Evolutionary conservation across 2,113 vertebrate genomes (phyloP).

Genomic region (Rhegmatorhina hoffmannsi): DNA sequence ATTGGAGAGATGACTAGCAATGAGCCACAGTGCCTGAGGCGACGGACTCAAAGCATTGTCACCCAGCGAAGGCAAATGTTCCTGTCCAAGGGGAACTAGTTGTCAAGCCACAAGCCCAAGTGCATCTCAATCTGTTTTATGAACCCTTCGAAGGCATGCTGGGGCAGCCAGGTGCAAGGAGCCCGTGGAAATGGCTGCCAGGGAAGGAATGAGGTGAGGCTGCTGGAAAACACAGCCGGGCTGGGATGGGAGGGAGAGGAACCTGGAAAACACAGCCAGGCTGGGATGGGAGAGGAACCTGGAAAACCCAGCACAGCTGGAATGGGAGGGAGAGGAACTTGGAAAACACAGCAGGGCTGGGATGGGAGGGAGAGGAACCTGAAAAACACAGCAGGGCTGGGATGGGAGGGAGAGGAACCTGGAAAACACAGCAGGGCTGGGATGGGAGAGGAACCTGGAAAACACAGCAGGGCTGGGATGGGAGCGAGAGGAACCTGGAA

Average conservation of each 20-base stretch:
- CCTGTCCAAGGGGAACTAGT: neutral
- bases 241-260: neutral
- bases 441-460: too few species aligned
- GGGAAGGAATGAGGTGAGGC: neutral
- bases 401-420: too few species aligned
- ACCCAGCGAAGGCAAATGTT: conserved; percentile 26
- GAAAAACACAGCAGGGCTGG: too few species aligned
- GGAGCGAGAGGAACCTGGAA: neutral
- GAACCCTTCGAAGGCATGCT: neutral
- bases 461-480: neutral
- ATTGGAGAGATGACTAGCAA: conserved; percentile 43
- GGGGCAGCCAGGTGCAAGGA: neutral
- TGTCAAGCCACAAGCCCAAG: conserved; percentile 10
- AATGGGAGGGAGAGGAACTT: too few species aligned
- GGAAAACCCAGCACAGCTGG: too few species aligned
- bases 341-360: too few species aligned
- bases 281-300: too few species aligned
- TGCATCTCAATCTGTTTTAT: conserved; percentile 5
- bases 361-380: neutral
- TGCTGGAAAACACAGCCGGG: neutral
- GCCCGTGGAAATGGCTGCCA: neutral
- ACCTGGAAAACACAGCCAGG: too few species aligned
- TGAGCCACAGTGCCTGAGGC: neutral
- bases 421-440: too few species aligned
- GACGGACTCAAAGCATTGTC: conserved; percentile 24